These are phyloP conservation scores for Pseudoatta argentina DNA, from an alignment of 1,140 invertebrate species.

Conservation along the genomic window DNA sequence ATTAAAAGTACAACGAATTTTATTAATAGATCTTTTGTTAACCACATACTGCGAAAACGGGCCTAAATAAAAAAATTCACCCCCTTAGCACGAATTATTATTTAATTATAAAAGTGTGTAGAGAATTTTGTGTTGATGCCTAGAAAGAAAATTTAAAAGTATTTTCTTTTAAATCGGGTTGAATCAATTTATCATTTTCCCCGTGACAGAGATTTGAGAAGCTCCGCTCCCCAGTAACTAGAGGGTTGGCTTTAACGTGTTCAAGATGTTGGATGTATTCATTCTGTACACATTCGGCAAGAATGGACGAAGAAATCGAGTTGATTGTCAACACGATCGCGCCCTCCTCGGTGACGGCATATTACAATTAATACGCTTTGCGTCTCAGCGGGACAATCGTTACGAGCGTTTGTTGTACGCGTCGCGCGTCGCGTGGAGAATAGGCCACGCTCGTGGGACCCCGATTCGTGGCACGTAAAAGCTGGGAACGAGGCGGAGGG, in stretches of 20 bases:
- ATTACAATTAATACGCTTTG: slow-evolving; percentile 52
- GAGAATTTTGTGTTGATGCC: not conserved
- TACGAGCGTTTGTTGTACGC: slow-evolving; percentile 21
- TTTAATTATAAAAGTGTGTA: not conserved
- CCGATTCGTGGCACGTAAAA: slow-evolving; percentile 32
- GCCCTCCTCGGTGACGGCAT: not conserved
- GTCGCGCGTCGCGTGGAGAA: not conserved
- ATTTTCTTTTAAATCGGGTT: not conserved
- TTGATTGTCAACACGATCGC: slow-evolving; percentile 34
- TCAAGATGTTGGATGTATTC: not conserved
- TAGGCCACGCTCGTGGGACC: not conserved
- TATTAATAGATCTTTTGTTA: too few relatives aligned
- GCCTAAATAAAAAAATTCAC: too few relatives aligned
- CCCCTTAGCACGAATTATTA: not conserved
- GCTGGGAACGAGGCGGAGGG: not conserved
- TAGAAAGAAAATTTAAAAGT: not conserved
- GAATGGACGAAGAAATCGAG: slow-evolving; percentile 50
- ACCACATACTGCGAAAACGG: too few relatives aligned
- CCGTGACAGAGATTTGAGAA: slow-evolving; percentile 46
- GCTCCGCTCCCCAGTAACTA: not conserved
- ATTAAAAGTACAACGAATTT: not conserved
- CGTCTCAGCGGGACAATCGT: slow-evolving; percentile 39
- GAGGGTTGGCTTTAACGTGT: not conserved
- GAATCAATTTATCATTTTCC: slow-evolving; percentile 32
- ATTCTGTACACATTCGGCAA: slow-evolving; percentile 25